Percentiles rank a stretch among this genome's conserved stretches.
phyloP scores from a whole-genome alignment of 92 coral and sea anemone species.

The Umimayanthus kanabou region DNA sequence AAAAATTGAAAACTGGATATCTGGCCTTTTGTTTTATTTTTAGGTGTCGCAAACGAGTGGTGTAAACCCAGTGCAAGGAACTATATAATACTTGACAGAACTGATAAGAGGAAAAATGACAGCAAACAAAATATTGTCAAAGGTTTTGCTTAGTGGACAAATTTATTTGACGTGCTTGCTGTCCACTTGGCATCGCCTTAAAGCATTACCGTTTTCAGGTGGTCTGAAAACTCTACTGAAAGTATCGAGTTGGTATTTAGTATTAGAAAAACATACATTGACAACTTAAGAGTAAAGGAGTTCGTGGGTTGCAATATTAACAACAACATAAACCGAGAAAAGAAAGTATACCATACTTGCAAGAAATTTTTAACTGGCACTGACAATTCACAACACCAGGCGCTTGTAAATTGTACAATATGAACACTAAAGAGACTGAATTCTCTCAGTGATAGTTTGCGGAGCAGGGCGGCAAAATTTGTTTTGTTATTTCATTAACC shows the following conservation, averaged over 20 bases:
- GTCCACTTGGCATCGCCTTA: background rate
- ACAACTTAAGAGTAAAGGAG: slow-evolving; percentile 7
- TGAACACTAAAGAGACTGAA: background rate
- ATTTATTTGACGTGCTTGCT: background rate
- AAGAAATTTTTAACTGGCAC: background rate
- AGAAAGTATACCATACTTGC: background rate
- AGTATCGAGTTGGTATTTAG: slow-evolving; percentile 6
- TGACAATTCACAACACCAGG: background rate
- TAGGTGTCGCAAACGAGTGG: background rate
- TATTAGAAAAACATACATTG: slow-evolving; percentile 6
- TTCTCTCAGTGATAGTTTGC: background rate
- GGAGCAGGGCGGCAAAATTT: slow-evolving; percentile 14
- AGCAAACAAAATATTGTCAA: slow-evolving; percentile 1
- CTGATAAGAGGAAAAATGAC: background rate
- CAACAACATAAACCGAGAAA: background rate
- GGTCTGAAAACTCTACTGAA: background rate
- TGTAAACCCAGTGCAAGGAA: background rate
- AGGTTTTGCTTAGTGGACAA: slow-evolving; percentile 13
- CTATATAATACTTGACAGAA: background rate
- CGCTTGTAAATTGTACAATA: background rate
- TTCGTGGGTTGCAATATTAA: background rate
- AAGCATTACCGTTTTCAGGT: background rate
- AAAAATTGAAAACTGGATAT: background rate
- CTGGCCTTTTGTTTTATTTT: no score
- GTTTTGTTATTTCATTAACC: background rate